Conservation (phyloP, 2,797 vertebrate genomes). For the Coluber constrictor region DNA sequence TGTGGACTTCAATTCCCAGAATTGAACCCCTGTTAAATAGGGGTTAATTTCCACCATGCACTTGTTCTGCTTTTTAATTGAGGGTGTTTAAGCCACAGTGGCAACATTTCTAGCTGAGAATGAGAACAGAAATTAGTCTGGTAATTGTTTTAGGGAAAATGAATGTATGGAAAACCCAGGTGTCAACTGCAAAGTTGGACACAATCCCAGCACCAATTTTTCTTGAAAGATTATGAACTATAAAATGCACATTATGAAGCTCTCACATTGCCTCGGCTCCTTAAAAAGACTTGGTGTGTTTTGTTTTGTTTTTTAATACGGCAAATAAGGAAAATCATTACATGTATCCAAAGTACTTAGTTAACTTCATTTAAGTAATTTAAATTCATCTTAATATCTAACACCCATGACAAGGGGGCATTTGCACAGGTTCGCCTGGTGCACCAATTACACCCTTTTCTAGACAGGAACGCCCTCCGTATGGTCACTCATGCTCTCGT, state of each 20-base stretch:
- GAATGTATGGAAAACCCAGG: neutral
- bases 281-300: neutral
- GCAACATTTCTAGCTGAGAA: neutral
- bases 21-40: neutral
- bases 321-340: neutral
- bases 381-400: neutral
- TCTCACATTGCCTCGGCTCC: neutral
- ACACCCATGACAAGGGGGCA: no score
- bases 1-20: neutral
- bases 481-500: no score
- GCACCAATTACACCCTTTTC: no score
- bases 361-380: neutral
- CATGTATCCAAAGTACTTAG: neutral
- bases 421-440: no score
- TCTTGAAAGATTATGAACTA: neutral
- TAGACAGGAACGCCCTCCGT: no score
- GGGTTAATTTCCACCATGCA: neutral
- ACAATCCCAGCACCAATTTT: neutral
- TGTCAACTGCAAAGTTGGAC: neutral
- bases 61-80: neutral
- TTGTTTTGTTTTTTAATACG: neutral
- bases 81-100: neutral
- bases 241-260: neutral
- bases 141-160: neutral
- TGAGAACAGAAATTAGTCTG: neutral